phyloP scores from a whole-genome alignment of 2,888 invertebrate genomes.

The Protodeltote pygarga region DNA sequence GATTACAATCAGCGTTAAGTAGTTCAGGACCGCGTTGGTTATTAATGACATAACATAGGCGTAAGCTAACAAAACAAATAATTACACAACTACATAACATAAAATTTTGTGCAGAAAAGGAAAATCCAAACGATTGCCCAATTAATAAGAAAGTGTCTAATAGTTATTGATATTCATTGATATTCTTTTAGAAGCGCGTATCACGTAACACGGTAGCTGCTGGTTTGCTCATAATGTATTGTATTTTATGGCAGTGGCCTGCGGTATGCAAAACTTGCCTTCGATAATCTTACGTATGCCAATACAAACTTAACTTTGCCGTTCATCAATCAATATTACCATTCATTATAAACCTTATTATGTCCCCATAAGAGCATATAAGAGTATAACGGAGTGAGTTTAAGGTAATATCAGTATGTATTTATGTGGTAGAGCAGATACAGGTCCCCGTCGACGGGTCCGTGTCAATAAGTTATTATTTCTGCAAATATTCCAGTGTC shows the following conservation, averaged over 20 bases:
- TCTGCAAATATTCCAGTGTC: constrained; percentile 76
- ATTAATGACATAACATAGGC: constrained; percentile 15
- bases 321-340: constrained; percentile 35
- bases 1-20: background rate
- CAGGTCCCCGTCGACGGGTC: constrained; percentile 62
- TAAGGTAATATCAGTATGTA: constrained; percentile 43
- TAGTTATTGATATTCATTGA: constrained; percentile 65
- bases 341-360: constrained; percentile 50
- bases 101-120: constrained; percentile 43
- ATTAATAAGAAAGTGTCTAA: constrained; percentile 65
- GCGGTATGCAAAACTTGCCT: constrained; percentile 82
- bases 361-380: constrained; percentile 23
- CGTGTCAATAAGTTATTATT: constrained; percentile 71
- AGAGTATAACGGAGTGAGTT: background rate
- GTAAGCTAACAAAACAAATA: constrained; percentile 13
- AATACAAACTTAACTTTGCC: constrained; percentile 65
- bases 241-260: constrained; percentile 80
- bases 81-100: constrained; percentile 35
- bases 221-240: constrained; percentile 76
- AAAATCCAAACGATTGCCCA: constrained; percentile 55
- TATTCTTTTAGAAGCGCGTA: constrained; percentile 67
- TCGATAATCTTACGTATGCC: constrained; percentile 74
- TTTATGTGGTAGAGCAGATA: constrained; percentile 62
- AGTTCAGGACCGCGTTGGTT: background rate
- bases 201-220: constrained; percentile 80